Evolutionary conservation across 2,113 vertebrate genomes (phyloP), one percentile per base, ranked within the genome.

Genomic region (Rynchops niger): DNA sequence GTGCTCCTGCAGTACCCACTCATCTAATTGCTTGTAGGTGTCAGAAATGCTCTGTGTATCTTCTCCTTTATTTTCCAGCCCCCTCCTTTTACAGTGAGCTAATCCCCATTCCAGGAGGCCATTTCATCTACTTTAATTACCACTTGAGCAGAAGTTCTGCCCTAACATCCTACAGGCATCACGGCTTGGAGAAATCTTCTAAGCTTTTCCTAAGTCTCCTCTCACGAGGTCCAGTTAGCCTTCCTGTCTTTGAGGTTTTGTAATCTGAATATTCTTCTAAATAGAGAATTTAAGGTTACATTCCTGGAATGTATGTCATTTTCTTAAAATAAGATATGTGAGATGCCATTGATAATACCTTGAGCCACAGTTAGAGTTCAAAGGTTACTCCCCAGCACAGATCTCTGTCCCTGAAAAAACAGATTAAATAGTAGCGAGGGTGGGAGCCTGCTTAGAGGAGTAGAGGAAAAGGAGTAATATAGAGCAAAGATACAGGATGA

Each of bases 251-350:
- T 20, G 32, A 66, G 34, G 20, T 53, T 85, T 62, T 82, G 11
- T 36, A 74, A 71, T 70, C 42, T 36, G 42, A 79, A 34, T 82
- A 43, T 84, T 74, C 30, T 70, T 65, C 23, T 25, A 34, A 82
- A 66, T 5, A 71, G 13, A 19, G 43, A n/a, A n/a, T 36, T 88
- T 55, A 36, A 38, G 29, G 55, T 72, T 61, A 19, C 0, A 0
- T 52, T 82, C 61, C 30, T 74, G 36, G 18, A 78, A 74, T 53
- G 14, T 10, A 13, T 40, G 13, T 49, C 14, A 26, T 66, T 58
- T 49, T 65, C 58, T 87, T 65, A 74, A 83, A 92, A 85, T 4
- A 9, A 90, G 55, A 7, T 34, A 38, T 9, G 20, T 34, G 32
- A 71, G 4, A 58, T 70, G 18, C 7, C 25, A 3, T 2, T 70